A percentile compares a stretch with the other conserved stretches of the same genome.
phyloP scores from a whole-genome alignment of 2,888 invertebrate species.

The Ethmia dodecea region DNA sequence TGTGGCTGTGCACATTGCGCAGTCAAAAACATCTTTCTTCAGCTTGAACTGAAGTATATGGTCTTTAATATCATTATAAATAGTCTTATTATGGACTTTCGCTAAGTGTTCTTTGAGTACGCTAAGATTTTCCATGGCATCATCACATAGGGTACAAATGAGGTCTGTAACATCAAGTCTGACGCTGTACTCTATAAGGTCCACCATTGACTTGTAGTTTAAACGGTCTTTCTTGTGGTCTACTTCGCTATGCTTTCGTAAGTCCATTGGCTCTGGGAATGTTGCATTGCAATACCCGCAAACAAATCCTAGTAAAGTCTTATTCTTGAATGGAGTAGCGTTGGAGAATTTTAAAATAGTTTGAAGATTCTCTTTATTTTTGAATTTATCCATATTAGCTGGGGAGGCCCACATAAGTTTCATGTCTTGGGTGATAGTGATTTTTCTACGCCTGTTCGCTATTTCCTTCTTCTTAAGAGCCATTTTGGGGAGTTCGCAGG shows the following conservation, averaged over 20 bases:
- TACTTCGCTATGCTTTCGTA: slow-evolving; percentile 34
- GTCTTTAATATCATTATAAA: slow-evolving; percentile 53
- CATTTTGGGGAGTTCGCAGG: slow-evolving; percentile 24
- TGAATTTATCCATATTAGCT: slow-evolving; percentile 32
- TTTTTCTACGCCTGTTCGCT: slow-evolving; percentile 20
- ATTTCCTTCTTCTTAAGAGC: slow-evolving; percentile 19
- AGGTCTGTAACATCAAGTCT: slow-evolving; percentile 47
- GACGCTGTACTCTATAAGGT: slow-evolving; percentile 43
- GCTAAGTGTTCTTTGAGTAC: slow-evolving; percentile 44
- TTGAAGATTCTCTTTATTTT: slow-evolving; percentile 48
- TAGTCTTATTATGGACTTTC: slow-evolving; percentile 34
- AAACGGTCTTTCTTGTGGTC: slow-evolving; percentile 39
- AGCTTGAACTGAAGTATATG: slow-evolving; percentile 56
- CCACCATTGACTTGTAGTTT: slow-evolving; percentile 38
- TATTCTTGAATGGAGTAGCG: slow-evolving; percentile 52
- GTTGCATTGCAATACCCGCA: slow-evolving; percentile 51
- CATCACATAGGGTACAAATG: slow-evolving; percentile 39
- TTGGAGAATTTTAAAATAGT: slow-evolving; percentile 52
- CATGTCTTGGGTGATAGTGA: slow-evolving; percentile 27
- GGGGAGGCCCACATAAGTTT: slow-evolving; percentile 32
- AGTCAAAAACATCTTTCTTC: slow-evolving; percentile 51
- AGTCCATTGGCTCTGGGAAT: slow-evolving; percentile 48
- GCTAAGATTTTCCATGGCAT: slow-evolving; percentile 31
- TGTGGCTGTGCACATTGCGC: slow-evolving; percentile 48
- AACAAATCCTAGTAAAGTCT: slow-evolving; percentile 44